phyloP scores from a whole-genome alignment of 2,888 invertebrate genomes.

The Sarcophaga subvicina region DNA sequence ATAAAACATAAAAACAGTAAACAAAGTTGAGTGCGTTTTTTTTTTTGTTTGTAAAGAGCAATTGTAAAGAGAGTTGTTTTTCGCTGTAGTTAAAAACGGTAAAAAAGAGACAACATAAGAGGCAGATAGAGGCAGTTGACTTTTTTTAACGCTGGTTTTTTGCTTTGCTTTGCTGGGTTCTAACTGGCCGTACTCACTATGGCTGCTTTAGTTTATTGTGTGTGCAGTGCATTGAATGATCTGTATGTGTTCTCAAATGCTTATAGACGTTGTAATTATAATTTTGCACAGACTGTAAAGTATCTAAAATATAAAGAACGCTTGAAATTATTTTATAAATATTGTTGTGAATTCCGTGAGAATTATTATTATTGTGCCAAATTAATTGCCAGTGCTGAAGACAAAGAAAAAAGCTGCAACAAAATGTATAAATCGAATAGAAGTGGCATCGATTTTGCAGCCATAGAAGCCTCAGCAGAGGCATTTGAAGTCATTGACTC shows the following conservation, averaged over 20 bases:
- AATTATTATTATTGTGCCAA: slow-evolving; percentile 51
- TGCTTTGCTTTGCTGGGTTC: slow-evolving; percentile 15
- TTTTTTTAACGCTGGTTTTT: slow-evolving; percentile 11
- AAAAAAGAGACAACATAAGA: slow-evolving; percentile 33
- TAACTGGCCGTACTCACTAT: slow-evolving; percentile 69
- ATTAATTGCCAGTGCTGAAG: slow-evolving; percentile 4
- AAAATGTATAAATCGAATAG: slow-evolving; percentile 67
- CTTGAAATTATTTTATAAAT: slow-evolving; percentile 74
- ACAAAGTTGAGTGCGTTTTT: slow-evolving; percentile 13
- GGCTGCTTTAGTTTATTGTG: slow-evolving; percentile 79
- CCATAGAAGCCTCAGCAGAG: slow-evolving; percentile 75
- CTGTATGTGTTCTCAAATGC: slow-evolving; percentile 77
- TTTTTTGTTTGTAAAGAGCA: neutral
- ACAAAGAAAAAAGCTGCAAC: slow-evolving; percentile 39
- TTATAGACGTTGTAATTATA: slow-evolving; percentile 76
- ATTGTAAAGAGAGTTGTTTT: neutral
- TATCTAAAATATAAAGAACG: slow-evolving; percentile 76
- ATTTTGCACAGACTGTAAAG: slow-evolving; percentile 73
- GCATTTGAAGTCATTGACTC: slow-evolving; percentile 71
- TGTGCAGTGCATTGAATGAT: slow-evolving; percentile 75
- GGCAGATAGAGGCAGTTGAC: slow-evolving; percentile 16
- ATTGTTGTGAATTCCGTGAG: slow-evolving; percentile 73
- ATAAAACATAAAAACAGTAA: neutral
- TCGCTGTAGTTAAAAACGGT: neutral
- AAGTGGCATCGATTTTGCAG: slow-evolving; percentile 78